Evolutionary conservation across 1,140 invertebrate species (phyloP).

Genomic region (Drosophila malerkotliana): DNA sequence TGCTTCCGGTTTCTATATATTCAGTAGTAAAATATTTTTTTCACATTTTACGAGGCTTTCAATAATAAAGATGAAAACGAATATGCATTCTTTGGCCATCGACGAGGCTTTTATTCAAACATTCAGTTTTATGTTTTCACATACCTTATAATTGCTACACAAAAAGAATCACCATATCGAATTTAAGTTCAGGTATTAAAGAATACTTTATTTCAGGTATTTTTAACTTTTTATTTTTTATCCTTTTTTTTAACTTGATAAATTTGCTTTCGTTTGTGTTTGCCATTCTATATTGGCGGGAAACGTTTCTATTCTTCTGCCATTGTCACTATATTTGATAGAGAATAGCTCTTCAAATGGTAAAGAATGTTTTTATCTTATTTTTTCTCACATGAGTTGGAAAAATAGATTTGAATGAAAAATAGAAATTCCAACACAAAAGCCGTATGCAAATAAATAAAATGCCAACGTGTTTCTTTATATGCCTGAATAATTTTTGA

Average conservation of each 20-base stretch:
- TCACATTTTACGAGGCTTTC: background rate
- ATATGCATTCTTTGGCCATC: background rate
- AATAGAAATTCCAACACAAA: constrained; percentile 22
- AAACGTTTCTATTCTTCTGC: constrained; percentile 47
- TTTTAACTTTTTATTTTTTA: background rate
- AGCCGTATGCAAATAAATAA: constrained; percentile 65
- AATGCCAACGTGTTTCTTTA: constrained; percentile 63
- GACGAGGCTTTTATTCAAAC: background rate
- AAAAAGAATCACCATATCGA: background rate
- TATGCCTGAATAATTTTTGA: constrained; percentile 75
- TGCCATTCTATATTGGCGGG: constrained; percentile 38
- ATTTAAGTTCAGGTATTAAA: too few relatives aligned
- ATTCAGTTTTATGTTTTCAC: background rate
- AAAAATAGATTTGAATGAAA: constrained; percentile 40
- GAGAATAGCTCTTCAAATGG: constrained; percentile 15
- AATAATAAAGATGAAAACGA: constrained; percentile 1
- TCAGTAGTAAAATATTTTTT: constrained; percentile 7
- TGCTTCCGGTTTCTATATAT: constrained; percentile 36
- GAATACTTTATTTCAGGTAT: too few relatives aligned
- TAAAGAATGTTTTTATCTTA: constrained; percentile 32
- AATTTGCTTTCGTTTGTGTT: constrained; percentile 1
- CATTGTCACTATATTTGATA: constrained; percentile 29
- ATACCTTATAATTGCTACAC: background rate
- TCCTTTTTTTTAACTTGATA: background rate
- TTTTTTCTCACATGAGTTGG: constrained; percentile 59